phyloP scores from a whole-genome alignment of 1,140 invertebrate species.

The Caenorhabditis elegans region WBcel235 BX284602.5:7524001-7524500 shows the following conservation, averaged over 20 bases:
- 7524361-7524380: neutral
- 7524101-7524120: too few relatives aligned
- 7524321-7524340: neutral
- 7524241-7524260: neutral
- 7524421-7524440: too few relatives aligned
- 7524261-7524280: neutral
- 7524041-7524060: too few relatives aligned
- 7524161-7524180: neutral
- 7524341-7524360: neutral
- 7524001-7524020: too few relatives aligned
- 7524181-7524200: neutral
- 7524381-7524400: too few relatives aligned
- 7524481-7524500: neutral
- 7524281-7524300: neutral
- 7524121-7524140: too few relatives aligned
- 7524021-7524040: too few relatives aligned
- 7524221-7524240: neutral
- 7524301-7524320: slow-evolving; percentile 9
- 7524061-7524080: too few relatives aligned
- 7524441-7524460: too few relatives aligned
- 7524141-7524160: neutral
- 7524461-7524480: too few relatives aligned
- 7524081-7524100: too few relatives aligned
- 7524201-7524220: neutral
- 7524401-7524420: too few relatives aligned